Base-by-base conservation (phyloP, 2,888 invertebrate species). In the Hylaea fasciaria region DNA sequence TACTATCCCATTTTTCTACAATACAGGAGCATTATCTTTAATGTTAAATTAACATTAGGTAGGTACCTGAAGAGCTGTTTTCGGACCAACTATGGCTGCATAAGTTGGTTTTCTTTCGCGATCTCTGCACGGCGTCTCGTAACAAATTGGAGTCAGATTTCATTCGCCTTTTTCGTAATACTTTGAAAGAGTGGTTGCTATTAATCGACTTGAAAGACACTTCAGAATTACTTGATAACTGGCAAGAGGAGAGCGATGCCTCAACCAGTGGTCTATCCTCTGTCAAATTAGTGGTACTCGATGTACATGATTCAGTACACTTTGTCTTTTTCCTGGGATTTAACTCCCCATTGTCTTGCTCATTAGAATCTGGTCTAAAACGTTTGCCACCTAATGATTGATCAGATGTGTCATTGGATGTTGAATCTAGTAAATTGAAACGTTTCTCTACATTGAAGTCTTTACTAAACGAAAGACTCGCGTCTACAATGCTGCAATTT, bases 161-260 rank as follows among this genome's bases (percentile, higher is more conserved):
- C 53, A 80, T 62, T 53, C 86, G 77, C 74, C 88, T 86, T 69
- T 89, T 91, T 37, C 84, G 82, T 22, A n/a, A n/a, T n/a, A 86
- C 76, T 80, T 87, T 91, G 44, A 72, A 86, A 1, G 90, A 87
- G 62, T 81, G 80, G 61, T 84, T 89, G 57, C 87, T 91, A 57
- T 81, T 84, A 14, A 87, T 71, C 0, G 91, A 91, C 71, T 91
- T 92, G 66, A 91, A 92, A 1, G 91, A 92, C 22, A 52, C 47
- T 44, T 70, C 70, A 32, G 70, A 70, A 49, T 62, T 65, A 32
- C 90, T 88, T 13, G 85, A 85, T 35, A 86, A 55, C 17, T 74
- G 76, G 61, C 77, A 78, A 1, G 81, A 74, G 16, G 81, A 78
- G 9, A 67, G 56, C n/a, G 76, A 74, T 35, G 69, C 67, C n/a